These are phyloP conservation scores for Taenaris catops DNA, from an alignment of 2,888 invertebrate species.

Conservation along the genomic window DNA sequence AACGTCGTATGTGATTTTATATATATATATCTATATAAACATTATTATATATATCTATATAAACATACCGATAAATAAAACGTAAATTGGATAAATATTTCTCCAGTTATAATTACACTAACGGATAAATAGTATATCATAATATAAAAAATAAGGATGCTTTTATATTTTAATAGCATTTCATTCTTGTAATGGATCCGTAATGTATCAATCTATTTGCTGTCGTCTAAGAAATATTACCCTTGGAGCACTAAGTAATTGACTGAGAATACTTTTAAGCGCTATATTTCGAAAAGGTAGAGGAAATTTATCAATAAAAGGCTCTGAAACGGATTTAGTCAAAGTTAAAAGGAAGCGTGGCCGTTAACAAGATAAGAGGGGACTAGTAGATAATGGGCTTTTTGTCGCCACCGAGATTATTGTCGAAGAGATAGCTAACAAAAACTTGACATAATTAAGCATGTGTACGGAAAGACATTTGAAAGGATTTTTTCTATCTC, in stretches of 20 bases:
- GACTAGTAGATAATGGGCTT: constrained; percentile 54
- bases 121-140: too few species aligned
- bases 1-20: too few species aligned
- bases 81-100: too few species aligned
- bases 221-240: constrained; percentile 6
- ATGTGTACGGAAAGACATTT: too few species aligned
- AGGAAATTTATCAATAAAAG: constrained; percentile 26
- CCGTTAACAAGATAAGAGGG: constrained; percentile 62
- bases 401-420: constrained; percentile 55
- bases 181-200: constrained; percentile 6
- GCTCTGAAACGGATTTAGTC: constrained; percentile 31
- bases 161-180: too few species aligned
- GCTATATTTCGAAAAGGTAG: constrained; percentile 9
- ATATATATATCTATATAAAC: too few species aligned
- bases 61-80: too few species aligned
- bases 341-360: constrained; percentile 58
- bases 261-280: constrained; percentile 16
- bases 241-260: constrained; percentile 13
- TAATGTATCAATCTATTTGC: constrained; percentile 6
- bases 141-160: too few species aligned
- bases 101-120: too few species aligned
- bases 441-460: too few species aligned
- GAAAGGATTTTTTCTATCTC: too few species aligned
- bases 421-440: constrained; percentile 3
- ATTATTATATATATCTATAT: too few species aligned